A percentile compares a stretch with the other conserved stretches of the same genome.
Evolutionary conservation across 30 jellyfish, hydroid and myxozoan species (phyloP).

Genomic region (Chironex yamaguchii): DNA sequence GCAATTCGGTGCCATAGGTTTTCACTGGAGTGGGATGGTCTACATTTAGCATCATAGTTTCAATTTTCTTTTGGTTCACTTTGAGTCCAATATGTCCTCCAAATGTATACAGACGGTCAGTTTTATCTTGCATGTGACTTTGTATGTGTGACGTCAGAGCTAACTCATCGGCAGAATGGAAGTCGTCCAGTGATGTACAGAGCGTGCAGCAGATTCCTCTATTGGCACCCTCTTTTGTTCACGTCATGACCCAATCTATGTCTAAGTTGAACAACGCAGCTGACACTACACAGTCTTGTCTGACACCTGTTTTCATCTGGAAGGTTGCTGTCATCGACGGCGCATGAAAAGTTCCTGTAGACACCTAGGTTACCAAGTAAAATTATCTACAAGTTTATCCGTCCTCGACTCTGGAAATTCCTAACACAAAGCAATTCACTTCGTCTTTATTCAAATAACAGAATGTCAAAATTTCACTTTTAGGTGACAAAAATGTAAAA

Average conservation of each 20-base stretch:
- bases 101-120: background rate
- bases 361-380: too few species aligned
- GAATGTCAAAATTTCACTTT: too few species aligned
- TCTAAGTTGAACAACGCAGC: background rate
- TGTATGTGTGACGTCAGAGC: background rate
- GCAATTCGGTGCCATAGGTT: background rate
- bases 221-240: background rate
- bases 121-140: background rate
- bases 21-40: background rate
- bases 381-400: too few species aligned
- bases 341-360: background rate
- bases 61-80: background rate
- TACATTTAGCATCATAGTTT: background rate
- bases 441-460: too few species aligned
- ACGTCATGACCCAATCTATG: background rate
- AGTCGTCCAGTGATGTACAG: background rate
- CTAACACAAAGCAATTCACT: too few species aligned
- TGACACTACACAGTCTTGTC: background rate
- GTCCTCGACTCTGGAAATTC: too few species aligned
- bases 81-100: background rate
- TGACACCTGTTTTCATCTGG: background rate
- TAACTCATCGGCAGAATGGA: background rate
- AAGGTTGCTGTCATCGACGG: background rate
- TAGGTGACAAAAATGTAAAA: too few species aligned
- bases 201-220: background rate